Conservation (phyloP, 2,113 vertebrate species). For the Chaetops frenatus region DNA sequence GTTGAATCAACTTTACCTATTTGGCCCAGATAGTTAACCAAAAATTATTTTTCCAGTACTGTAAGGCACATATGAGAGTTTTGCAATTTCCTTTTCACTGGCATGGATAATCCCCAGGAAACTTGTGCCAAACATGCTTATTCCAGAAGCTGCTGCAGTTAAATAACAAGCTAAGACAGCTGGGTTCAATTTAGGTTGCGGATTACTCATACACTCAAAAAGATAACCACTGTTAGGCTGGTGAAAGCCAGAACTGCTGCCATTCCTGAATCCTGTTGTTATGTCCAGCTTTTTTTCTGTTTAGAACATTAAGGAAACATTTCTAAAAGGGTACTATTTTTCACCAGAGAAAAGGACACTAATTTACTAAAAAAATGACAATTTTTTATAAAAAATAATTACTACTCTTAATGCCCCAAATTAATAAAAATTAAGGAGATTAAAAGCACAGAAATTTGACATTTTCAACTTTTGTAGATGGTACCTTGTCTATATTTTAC, state of each 20-base stretch:
- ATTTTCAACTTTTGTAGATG: neutral
- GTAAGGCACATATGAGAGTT: neutral
- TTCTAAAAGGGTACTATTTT: neutral
- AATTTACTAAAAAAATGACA: neutral
- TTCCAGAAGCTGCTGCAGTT: conserved; percentile 40
- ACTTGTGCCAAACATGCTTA: neutral
- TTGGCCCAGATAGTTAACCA: neutral
- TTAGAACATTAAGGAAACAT: neutral
- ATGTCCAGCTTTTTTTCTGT: neutral
- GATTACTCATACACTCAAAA: conserved; percentile 23
- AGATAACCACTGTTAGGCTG: neutral
- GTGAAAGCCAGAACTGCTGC: neutral
- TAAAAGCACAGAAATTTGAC: neutral
- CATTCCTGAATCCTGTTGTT: neutral
- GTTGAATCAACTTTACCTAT: neutral
- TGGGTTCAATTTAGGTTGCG: conserved; percentile 52
- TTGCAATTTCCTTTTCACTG: conserved; percentile 4
- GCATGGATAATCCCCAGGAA: conserved; percentile 26
- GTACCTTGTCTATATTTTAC: neutral
- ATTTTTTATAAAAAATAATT: neutral
- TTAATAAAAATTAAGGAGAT: neutral
- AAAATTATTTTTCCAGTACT: neutral
- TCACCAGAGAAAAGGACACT: neutral
- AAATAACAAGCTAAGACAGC: conserved; percentile 53
- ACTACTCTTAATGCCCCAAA: neutral